Percentiles rank a stretch among this genome's conserved stretches.
Conservation (phyloP, 2,797 vertebrate species). For the Gymnoscopelus braueri region DNA sequence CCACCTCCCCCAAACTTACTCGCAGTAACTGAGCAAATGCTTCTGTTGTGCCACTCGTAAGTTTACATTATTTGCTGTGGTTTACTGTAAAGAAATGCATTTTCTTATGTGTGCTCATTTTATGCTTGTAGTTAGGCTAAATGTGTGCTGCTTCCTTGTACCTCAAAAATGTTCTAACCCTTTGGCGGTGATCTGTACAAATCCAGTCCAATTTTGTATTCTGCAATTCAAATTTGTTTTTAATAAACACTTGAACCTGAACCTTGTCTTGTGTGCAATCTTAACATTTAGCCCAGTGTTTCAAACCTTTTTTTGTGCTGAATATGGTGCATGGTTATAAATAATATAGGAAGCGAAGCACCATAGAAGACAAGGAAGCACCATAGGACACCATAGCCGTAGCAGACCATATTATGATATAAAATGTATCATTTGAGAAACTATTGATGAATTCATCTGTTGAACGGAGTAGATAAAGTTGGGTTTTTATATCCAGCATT, state of each 20-base stretch:
- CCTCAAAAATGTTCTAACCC: background rate
- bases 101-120: constrained; percentile 3
- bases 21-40: background rate
- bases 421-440: too few relatives aligned
- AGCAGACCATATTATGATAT: too few relatives aligned
- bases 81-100: constrained; percentile 8
- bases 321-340: too few relatives aligned
- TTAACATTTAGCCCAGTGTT: too few relatives aligned
- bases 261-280: constrained; percentile 3
- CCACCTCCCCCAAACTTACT: background rate
- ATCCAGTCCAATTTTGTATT: constrained; percentile 12
- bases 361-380: too few relatives aligned
- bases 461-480: too few relatives aligned
- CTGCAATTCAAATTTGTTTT: constrained; percentile 21
- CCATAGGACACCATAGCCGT: too few relatives aligned
- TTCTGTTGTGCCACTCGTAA: background rate
- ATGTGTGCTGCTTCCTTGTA: constrained; percentile 7
- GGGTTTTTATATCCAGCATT: too few relatives aligned
- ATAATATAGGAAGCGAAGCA: too few relatives aligned
- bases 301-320: too few relatives aligned
- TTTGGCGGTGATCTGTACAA: constrained; percentile 4
- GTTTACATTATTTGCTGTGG: constrained; percentile 18
- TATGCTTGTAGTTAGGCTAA: background rate
- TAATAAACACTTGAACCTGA: constrained; percentile 41
- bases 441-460: too few relatives aligned